Conservation (phyloP, 1,140 invertebrate genomes). For the Leptoteleia sp. region DNA sequence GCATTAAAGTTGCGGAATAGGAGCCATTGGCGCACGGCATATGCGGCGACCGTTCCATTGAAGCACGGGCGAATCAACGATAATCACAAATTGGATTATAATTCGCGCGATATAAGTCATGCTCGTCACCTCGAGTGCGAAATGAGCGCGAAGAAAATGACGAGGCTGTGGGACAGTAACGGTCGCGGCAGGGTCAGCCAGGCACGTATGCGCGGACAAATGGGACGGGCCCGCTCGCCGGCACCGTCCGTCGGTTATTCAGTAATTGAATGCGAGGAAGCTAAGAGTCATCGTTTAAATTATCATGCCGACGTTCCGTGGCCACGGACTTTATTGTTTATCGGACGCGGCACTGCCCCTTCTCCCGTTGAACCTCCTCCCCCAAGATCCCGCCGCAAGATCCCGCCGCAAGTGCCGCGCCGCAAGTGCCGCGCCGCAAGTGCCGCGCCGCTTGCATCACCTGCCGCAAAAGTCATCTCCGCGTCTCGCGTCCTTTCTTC, state of each 20-base stretch:
- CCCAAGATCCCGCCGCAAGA: constrained; percentile 10
- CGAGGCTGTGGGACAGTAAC: constrained; percentile 41
- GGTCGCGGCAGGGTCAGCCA: constrained; percentile 46
- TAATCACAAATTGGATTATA: constrained; percentile 82
- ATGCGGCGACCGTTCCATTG: constrained; percentile 37
- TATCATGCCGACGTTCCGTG: constrained; percentile 73
- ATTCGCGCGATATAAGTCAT: constrained; percentile 79
- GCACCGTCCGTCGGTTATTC: constrained; percentile 76
- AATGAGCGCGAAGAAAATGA: constrained; percentile 67
- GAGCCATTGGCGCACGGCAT: constrained; percentile 9
- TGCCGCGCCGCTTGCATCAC: constrained; percentile 49
- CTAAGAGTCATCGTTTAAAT: constrained; percentile 80
- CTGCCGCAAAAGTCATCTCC: constrained; percentile 57
- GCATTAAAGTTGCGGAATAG: constrained; percentile 12
- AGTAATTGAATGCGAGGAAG: constrained; percentile 80
- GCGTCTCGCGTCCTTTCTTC: constrained; percentile 41
- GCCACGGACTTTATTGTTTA: constrained; percentile 73
- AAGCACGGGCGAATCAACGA: constrained; percentile 70
- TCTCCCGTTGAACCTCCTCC: neutral
- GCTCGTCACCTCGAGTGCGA: constrained; percentile 77
- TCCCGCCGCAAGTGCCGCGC: too few relatives aligned
- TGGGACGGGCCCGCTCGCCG: constrained; percentile 32
- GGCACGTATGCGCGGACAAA: constrained; percentile 52
- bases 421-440: too few relatives aligned
- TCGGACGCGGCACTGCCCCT: constrained; percentile 42